Conservation (phyloP, 2,888 invertebrate genomes). For the Epinotia ramella region DNA sequence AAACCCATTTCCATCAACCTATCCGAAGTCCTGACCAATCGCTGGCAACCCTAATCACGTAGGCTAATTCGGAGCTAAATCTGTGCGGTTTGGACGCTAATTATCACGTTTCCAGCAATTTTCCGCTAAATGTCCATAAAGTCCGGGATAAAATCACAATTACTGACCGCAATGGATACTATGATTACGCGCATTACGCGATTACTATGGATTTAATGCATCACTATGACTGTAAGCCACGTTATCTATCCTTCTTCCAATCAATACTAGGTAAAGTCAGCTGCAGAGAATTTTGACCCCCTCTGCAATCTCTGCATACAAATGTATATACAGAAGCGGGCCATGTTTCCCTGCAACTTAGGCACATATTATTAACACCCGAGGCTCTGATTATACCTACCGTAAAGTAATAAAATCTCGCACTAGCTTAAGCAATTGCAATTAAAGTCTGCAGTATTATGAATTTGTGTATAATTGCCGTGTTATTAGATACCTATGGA, state of each 20-base stretch:
- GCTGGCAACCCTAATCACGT: conserved; percentile 21
- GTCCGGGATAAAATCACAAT: conserved; percentile 11
- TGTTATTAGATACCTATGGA: conserved; percentile 20
- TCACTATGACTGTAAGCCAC: too few species aligned
- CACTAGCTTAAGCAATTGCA: conserved; percentile 4
- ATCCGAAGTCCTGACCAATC: conserved; percentile 15
- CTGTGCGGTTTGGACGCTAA: conserved; percentile 29
- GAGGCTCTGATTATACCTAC: not conserved
- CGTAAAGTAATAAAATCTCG: conserved; percentile 19
- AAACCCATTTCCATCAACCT: not conserved
- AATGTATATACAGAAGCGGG: too few species aligned
- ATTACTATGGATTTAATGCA: not conserved
- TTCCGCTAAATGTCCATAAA: conserved; percentile 20
- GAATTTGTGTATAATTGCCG: conserved; percentile 25
- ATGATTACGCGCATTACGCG: not conserved
- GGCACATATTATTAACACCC: not conserved
- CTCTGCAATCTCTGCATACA: too few species aligned
- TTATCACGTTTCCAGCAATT: conserved; percentile 28
- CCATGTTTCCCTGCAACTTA: not conserved
- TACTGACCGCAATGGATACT: not conserved
- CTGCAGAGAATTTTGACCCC: too few species aligned
- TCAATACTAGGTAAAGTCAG: too few species aligned
- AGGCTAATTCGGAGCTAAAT: conserved; percentile 32
- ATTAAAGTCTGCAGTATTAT: conserved; percentile 20
- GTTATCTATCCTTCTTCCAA: too few species aligned